A percentile compares a stretch with the other conserved stretches of the same genome.
phyloP scores from a whole-genome alignment of 1,140 invertebrate species.

The Propsilocerus akamusi region DNA sequence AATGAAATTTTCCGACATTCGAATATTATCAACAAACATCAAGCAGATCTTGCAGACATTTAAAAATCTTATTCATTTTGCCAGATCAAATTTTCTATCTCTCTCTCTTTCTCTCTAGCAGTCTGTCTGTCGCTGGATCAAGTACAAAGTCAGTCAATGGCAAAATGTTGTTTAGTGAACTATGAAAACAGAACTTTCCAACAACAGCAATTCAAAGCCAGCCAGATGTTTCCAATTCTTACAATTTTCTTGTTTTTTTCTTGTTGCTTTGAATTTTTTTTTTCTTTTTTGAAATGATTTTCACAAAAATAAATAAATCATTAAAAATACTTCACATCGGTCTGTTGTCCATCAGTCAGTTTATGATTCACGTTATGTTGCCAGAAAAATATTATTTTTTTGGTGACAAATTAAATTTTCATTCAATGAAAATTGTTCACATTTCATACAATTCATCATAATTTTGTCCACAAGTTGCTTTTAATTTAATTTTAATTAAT shows the following conservation, averaged over 20 bases:
- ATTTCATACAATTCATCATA: neutral
- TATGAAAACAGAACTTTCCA: slow-evolving; percentile 1
- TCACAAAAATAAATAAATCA: neutral
- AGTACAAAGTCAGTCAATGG: slow-evolving; percentile 2
- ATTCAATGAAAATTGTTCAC: neutral
- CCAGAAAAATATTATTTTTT: neutral
- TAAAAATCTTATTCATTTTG: too few relatives aligned
- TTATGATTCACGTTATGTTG: too few relatives aligned
- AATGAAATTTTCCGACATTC: too few relatives aligned
- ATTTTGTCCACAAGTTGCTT: neutral
- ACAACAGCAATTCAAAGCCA: too few relatives aligned
- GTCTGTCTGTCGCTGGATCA: neutral
- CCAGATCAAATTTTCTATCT: too few relatives aligned
- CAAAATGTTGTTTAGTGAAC: slow-evolving; percentile 2
- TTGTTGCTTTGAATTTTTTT: neutral
- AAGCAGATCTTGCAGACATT: neutral
- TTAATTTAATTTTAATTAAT: neutral
- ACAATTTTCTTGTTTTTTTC: neutral
- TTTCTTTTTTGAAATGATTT: neutral
- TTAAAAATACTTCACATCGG: neutral
- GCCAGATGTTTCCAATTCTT: slow-evolving; percentile 1
- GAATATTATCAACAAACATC: neutral
- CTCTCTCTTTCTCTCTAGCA: neutral
- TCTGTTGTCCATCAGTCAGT: neutral
- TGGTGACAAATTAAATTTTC: too few relatives aligned